Conservation (phyloP, 2,113 vertebrate species). For the Mungos mungo region DNA sequence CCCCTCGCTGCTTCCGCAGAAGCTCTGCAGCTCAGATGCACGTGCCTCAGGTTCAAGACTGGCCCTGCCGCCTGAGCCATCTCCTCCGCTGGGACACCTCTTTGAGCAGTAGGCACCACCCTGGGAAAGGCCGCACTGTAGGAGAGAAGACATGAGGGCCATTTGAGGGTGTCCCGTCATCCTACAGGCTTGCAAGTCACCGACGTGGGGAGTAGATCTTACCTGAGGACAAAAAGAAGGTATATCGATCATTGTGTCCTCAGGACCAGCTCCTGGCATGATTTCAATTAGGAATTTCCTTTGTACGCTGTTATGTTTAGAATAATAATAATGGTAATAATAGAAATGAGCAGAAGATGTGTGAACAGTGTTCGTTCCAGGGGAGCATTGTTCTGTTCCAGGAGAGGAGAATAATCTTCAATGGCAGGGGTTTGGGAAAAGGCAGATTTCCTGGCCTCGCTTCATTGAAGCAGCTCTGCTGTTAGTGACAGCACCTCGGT, state of each 20-base stretch:
- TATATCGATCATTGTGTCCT: fast-evolving
- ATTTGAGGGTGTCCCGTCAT: neutral
- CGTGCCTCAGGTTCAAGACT: neutral
- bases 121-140: fast-evolving
- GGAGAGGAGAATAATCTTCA: neutral
- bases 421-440: neutral
- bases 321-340: neutral
- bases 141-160: neutral
- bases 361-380: neutral
- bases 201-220: neutral
- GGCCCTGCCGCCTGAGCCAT: neutral
- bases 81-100: too few species aligned
- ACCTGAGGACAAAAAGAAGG: neutral
- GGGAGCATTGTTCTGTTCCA: neutral
- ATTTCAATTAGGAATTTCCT: neutral
- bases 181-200: neutral
- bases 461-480: neutral
- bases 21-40: neutral
- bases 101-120: fast-evolving
- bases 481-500: fast-evolving
- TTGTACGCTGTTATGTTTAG: neutral
- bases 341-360: neutral
- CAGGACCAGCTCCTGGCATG: neutral
- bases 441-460: neutral
- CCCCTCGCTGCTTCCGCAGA: neutral